Base-by-base conservation (phyloP, 2,797 vertebrate genomes). In the Lutjanus campechanus region DNA sequence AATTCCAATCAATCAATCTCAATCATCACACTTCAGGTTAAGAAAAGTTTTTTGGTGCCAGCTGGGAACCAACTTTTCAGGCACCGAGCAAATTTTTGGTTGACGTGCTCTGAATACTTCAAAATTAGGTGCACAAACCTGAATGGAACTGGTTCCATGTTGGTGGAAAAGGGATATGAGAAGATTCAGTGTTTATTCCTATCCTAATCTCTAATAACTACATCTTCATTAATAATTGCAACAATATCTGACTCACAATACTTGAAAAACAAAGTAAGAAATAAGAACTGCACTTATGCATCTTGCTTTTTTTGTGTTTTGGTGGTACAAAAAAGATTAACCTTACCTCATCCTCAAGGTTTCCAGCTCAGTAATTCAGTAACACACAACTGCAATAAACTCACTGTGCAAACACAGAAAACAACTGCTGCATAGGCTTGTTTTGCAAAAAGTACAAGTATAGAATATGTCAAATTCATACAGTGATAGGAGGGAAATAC, bases 401-500 rank as follows among this genome's bases (percentile, higher is more conserved):
- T 25, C 29, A 50, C 11, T 43, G 54, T 12, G 46, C 1, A 63
- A 61, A 62, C 59, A 59, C 16, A 74, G 54, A 61, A 81, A 82
- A 75, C 44, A 67, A 70, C 71, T 59, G 81, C 81, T 68, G 80
- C 65, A 73, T 66, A 0, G 40, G 68, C 73, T 69, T 71, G 54
- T 79, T 88, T 68, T 77, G 41, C 11, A 53, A 58, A 83, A 74
- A 74, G 15, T 46, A 82, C 50, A 82, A 76, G 71, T 53, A 65
- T 22, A 59, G 65, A 11, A 81, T 56, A 50, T 79, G 80, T 85
- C 85, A 83, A 70, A 82, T 75, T 61, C 13, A 2, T 43, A 49
- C 41, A 29, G 51, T 15, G 41, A 70, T 49, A n/a, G 56, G 46
- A 70, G 29, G 69, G 50, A 85, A 77, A 83, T 64, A n/a, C 54